A percentile compares a stretch with the other conserved stretches of the same genome.
phyloP scores from a whole-genome alignment of 2,113 vertebrate species.

The Sinocyclocheilus maitianheensis region DNA sequence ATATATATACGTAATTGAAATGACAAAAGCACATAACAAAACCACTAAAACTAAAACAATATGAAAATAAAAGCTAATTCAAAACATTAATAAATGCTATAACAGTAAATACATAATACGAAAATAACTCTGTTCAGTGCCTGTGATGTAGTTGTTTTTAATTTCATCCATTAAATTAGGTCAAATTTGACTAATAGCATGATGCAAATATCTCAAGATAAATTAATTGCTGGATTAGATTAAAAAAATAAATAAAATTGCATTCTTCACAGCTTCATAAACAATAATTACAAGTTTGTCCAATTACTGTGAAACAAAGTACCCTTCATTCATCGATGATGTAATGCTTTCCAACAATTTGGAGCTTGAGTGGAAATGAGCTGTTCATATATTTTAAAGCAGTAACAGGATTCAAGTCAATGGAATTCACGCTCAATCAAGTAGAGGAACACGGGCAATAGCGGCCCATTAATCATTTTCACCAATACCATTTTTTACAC shows the following conservation, averaged over 20 bases:
- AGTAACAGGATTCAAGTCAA: conserved; percentile 43
- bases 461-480: conserved; percentile 54
- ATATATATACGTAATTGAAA: too few relatives aligned
- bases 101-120: too few relatives aligned
- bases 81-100: too few relatives aligned
- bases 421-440: conserved; percentile 55
- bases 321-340: conserved; percentile 24
- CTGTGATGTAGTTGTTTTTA: too few relatives aligned
- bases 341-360: conserved; percentile 39
- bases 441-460: conserved; percentile 46
- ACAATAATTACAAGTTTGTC: background rate
- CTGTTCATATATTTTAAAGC: conserved; percentile 43
- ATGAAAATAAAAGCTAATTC: too few relatives aligned
- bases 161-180: too few relatives aligned
- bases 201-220: too few relatives aligned
- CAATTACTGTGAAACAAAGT: background rate
- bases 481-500: conserved; percentile 33
- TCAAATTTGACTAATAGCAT: too few relatives aligned
- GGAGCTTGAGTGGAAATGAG: conserved; percentile 42
- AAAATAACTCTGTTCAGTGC: too few relatives aligned
- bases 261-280: background rate
- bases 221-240: background rate
- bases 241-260: too few relatives aligned
- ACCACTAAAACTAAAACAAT: too few relatives aligned
- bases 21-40: too few relatives aligned